phyloP scores from a whole-genome alignment of 1,140 invertebrate genomes.

The Subanguina moxae region DNA sequence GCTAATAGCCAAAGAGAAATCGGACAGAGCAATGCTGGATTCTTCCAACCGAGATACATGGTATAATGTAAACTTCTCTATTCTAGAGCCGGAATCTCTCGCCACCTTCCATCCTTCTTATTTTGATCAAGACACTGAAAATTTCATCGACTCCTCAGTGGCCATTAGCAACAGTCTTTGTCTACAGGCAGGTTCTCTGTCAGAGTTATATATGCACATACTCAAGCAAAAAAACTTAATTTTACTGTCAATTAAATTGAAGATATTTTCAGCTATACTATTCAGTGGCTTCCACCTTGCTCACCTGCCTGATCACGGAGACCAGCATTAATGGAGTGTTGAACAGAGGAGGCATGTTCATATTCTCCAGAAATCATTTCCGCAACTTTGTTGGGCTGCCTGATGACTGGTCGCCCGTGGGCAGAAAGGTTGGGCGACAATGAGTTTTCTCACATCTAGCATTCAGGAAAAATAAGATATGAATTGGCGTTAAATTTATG shows the following conservation, averaged over 20 bases:
- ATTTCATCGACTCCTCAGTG: slow-evolving; percentile 70
- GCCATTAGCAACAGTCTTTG: slow-evolving; percentile 52
- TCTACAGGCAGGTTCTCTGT: slow-evolving; percentile 36
- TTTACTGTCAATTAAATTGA: too few species aligned
- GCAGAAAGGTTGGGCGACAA: slow-evolving; percentile 33
- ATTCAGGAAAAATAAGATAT: too few species aligned
- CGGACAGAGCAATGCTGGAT: slow-evolving; percentile 11
- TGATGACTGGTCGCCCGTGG: slow-evolving; percentile 36
- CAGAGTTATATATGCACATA: slow-evolving; percentile 71
- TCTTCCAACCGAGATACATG: slow-evolving; percentile 62
- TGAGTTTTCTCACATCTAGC: too few species aligned
- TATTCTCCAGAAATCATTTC: slow-evolving; percentile 76
- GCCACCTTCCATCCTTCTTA: slow-evolving; percentile 66
- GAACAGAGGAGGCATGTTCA: slow-evolving; percentile 84
- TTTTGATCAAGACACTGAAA: slow-evolving; percentile 70
- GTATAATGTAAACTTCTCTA: slow-evolving; percentile 66
- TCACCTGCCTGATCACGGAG: slow-evolving; percentile 73
- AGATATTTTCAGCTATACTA: slow-evolving; percentile 72
- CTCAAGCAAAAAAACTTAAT: too few species aligned
- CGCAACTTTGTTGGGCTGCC: slow-evolving; percentile 65
- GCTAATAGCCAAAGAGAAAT: slow-evolving; percentile 20
- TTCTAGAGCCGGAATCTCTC: slow-evolving; percentile 62
- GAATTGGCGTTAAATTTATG: too few species aligned
- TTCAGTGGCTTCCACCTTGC: slow-evolving; percentile 68
- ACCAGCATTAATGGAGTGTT: slow-evolving; percentile 80